Base-by-base conservation (phyloP, 2,888 invertebrate species). In the Cheilosia impressa region DNA sequence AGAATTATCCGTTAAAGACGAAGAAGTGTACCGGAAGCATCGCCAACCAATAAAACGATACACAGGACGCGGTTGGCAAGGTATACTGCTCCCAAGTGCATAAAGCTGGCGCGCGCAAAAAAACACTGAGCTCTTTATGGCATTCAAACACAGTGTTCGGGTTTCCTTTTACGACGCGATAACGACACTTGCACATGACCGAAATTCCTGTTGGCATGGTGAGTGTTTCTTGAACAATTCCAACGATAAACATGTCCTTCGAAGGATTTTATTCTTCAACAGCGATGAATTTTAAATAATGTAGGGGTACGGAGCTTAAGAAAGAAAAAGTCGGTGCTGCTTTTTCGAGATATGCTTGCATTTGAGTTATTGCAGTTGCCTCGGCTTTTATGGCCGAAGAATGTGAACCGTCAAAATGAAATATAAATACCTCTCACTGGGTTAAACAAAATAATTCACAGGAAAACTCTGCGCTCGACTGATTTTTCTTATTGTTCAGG, bases 181-280 rank as follows among this genome's bases (percentile, higher is more conserved):
- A 85, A 85, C 85, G 76, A 68, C 77, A 63, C 76, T 63, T 68
- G 81, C 76, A 81, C 71, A 81, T 72, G 76, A 81, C 77, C 63
- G 55, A 81, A 81, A 68, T 76, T 71, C 71, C 47, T 43, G 75
- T 75, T 52, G 72, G 24, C 34, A 27, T 76, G 60, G 68, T 45
- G 80, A 85, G 85, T 85, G 81, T 81, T 75, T 72, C 71, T 69
- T 58, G 63, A 65, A 71, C 75, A 69, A 71, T 62, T 85, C 24
- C 52, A 72, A 17, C 77, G 85, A 85, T 85, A 85, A 85, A 76
- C 85, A 72, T 81, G 69, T 85, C 85, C 71, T 85, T 69, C 34
- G 50, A 69, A 47, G 76, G 81, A 72, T 85, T 85, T 85, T 77
- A 76, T 81, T 80, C 58, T 52, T 41, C 55, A 75, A 73, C 63